Conservation (phyloP, 2,797 vertebrate species). For the Malacoctenus gilli region DNA sequence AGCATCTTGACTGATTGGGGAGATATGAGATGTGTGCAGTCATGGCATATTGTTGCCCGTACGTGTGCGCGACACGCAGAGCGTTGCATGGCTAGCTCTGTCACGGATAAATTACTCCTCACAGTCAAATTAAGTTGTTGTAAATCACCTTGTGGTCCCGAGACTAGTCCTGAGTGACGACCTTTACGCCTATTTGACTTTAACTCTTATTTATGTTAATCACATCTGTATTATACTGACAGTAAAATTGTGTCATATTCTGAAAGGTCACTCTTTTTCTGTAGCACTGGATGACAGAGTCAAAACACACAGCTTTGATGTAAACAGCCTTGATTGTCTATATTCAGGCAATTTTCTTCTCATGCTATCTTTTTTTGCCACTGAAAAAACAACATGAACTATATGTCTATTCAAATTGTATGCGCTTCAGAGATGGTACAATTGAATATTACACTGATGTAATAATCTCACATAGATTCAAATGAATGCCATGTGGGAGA, state of each 20-base stretch:
- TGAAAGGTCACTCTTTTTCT: slow-evolving; percentile 72
- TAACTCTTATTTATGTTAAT: slow-evolving; percentile 82
- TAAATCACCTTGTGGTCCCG: slow-evolving; percentile 70
- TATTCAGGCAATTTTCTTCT: slow-evolving; percentile 8
- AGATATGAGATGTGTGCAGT: slow-evolving; percentile 78
- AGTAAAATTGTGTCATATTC: slow-evolving; percentile 68
- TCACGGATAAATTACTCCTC: slow-evolving; percentile 78
- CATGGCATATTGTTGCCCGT: slow-evolving; percentile 73
- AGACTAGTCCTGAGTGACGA: slow-evolving; percentile 79
- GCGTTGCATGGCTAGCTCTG: slow-evolving; percentile 67
- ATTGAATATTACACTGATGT: too few relatives aligned
- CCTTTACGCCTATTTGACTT: slow-evolving; percentile 83
- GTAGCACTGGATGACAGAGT: slow-evolving; percentile 3
- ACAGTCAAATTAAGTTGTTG: slow-evolving; percentile 79
- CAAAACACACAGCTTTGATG: slow-evolving; percentile 35
- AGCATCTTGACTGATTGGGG: slow-evolving; percentile 81
- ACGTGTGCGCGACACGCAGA: slow-evolving; percentile 57
- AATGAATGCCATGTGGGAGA: too few relatives aligned
- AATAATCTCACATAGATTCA: too few relatives aligned
- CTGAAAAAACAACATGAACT: too few relatives aligned
- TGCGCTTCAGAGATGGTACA: too few relatives aligned
- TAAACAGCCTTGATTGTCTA: slow-evolving; percentile 7
- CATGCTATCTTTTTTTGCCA: too few relatives aligned
- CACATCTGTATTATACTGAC: slow-evolving; percentile 74
- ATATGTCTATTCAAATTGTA: too few relatives aligned